Evolutionary conservation across 2,113 vertebrate genomes (phyloP).

Genomic region (Halcyon senegalensis): DNA sequence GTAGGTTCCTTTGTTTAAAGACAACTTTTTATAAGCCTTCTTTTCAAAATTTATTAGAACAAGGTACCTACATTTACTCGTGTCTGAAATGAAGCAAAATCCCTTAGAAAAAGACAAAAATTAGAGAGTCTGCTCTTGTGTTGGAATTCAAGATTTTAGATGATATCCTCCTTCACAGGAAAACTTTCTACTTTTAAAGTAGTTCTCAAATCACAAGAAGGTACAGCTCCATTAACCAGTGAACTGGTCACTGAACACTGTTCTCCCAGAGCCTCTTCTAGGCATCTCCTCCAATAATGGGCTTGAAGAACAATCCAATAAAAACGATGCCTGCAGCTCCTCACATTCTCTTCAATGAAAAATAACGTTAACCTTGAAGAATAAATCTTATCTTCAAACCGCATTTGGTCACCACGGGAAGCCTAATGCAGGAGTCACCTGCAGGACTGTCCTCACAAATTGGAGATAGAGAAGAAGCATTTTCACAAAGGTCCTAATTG

Average conservation of each 20-base stretch:
- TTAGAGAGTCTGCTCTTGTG: neutral
- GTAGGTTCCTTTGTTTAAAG: neutral
- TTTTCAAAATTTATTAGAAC: neutral
- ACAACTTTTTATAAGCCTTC: neutral
- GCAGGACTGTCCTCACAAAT: neutral
- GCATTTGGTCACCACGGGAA: neutral
- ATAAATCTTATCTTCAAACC: neutral
- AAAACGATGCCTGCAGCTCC: neutral
- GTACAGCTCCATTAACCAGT: neutral
- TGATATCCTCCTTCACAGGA: neutral
- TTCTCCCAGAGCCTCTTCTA: neutral
- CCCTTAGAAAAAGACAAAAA: neutral
- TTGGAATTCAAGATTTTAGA: neutral
- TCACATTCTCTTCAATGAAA: neutral
- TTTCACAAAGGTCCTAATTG: neutral
- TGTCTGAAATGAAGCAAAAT: neutral
- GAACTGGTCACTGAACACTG: neutral
- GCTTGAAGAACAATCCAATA: neutral
- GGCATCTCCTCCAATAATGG: neutral
- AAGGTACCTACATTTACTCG: neutral
- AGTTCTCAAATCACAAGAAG: neutral
- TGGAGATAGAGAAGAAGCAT: neutral
- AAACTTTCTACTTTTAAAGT: neutral
- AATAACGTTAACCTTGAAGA: neutral
- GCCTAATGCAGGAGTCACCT: neutral